Conservation (phyloP, 2,797 vertebrate species). For the Hydrolagus colliei region DNA sequence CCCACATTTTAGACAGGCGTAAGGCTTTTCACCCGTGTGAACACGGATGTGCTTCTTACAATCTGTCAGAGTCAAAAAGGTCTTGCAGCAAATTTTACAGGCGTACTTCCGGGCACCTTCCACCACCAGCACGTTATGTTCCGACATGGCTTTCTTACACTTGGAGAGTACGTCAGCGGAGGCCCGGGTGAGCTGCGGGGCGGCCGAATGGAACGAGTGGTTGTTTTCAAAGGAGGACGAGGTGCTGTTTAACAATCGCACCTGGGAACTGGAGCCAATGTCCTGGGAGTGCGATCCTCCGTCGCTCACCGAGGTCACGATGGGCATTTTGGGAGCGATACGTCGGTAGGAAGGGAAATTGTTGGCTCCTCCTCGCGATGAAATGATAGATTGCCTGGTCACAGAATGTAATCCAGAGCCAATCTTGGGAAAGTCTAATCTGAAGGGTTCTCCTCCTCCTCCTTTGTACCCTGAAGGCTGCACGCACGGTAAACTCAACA, state of each 20-base stretch:
- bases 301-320: constrained; percentile 60
- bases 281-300: constrained; percentile 67
- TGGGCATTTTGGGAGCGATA: constrained; percentile 79
- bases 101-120: constrained; percentile 95
- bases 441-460: constrained; percentile 67
- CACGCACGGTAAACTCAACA: constrained; percentile 59
- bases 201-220: constrained; percentile 58
- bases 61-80: constrained; percentile 92
- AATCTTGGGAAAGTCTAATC: constrained; percentile 79
- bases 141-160: constrained; percentile 95
- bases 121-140: constrained; percentile 95
- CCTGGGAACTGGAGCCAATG: constrained; percentile 60
- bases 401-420: constrained; percentile 79
- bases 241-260: constrained; percentile 67
- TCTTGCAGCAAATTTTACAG: constrained; percentile 98
- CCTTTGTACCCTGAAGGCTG: constrained; percentile 62
- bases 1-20: constrained; percentile 93
- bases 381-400: constrained; percentile 67
- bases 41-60: constrained; percentile 98
- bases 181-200: constrained; percentile 81
- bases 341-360: constrained; percentile 81
- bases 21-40: constrained; percentile 94
- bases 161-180: constrained; percentile 94
- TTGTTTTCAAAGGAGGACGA: constrained; percentile 54
- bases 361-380: constrained; percentile 50